phyloP scores from a whole-genome alignment of 1,140 invertebrate species.

The Brachionus koreanus region DNA sequence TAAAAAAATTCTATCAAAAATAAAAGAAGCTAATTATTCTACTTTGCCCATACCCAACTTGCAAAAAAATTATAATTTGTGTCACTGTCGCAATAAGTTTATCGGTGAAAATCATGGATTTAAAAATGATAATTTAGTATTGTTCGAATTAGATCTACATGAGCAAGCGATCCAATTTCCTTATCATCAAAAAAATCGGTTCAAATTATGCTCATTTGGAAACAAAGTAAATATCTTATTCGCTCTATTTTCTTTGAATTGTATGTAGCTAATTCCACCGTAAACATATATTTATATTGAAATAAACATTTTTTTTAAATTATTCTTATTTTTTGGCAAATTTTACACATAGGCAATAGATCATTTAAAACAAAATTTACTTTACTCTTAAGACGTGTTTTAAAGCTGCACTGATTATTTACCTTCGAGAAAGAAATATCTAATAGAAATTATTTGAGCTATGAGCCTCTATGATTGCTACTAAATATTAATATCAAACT shows the following conservation, averaged over 20 bases:
- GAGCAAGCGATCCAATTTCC: not conserved
- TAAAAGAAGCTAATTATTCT: not conserved
- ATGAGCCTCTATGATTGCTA: no score
- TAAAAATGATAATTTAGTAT: not conserved
- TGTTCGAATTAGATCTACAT: not conserved
- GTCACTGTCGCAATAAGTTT: not conserved
- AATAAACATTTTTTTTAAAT: not conserved
- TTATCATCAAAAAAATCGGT: not conserved
- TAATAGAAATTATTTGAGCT: not conserved
- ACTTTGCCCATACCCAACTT: not conserved
- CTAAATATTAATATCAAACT: no score
- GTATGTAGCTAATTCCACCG: not conserved
- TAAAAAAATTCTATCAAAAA: not conserved
- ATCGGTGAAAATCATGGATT: not conserved
- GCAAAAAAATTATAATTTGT: not conserved
- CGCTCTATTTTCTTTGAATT: not conserved
- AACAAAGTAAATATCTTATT: not conserved
- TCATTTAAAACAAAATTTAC: not conserved
- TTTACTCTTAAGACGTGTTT: not conserved
- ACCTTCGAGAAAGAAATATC: not conserved
- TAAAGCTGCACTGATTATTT: not conserved
- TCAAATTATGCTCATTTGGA: not conserved
- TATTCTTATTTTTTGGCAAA: not conserved
- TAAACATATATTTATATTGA: not conserved
- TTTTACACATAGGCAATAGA: not conserved